These are phyloP conservation scores for Meandrina meandrites DNA, from an alignment of 92 coral and sea anemone species.

Conservation along the genomic window DNA sequence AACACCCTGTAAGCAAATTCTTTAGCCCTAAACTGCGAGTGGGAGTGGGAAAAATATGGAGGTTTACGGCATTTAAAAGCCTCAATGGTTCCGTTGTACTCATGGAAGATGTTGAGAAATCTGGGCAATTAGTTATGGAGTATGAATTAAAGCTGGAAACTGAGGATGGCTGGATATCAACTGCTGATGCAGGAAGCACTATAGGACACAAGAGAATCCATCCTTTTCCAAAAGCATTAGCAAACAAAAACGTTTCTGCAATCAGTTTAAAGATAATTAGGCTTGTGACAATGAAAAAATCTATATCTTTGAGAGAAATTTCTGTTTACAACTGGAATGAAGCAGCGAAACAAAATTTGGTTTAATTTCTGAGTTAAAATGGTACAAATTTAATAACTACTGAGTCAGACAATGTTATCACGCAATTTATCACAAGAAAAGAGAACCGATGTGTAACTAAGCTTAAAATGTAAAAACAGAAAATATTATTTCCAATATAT, in stretches of 20 bases:
- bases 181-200: slow-evolving; percentile 47
- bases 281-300: slow-evolving; percentile 41
- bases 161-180: slow-evolving; percentile 25
- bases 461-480: too few species aligned
- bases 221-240: slow-evolving; percentile 64
- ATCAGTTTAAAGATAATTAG: slow-evolving; percentile 54
- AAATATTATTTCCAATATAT: too few species aligned
- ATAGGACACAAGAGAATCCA: slow-evolving; percentile 84
- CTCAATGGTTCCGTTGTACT: slow-evolving; percentile 69
- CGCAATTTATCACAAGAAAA: too few species aligned
- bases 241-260: slow-evolving; percentile 25
- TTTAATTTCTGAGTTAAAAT: neutral
- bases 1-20: slow-evolving; percentile 36
- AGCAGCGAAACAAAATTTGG: slow-evolving; percentile 46
- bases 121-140: slow-evolving; percentile 62
- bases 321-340: slow-evolving; percentile 73
- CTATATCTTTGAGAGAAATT: slow-evolving; percentile 52
- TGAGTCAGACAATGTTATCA: too few species aligned
- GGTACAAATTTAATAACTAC: too few species aligned
- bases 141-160: slow-evolving; percentile 46
- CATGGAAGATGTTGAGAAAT: slow-evolving; percentile 65
- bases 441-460: too few species aligned
- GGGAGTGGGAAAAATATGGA: slow-evolving; percentile 27
- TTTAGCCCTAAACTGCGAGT: slow-evolving; percentile 40
- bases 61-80: slow-evolving; percentile 14